A percentile compares a stretch with the other conserved stretches of the same genome.
Conservation (phyloP, 2,797 vertebrate genomes). For the Rhinogobio ventralis region DNA sequence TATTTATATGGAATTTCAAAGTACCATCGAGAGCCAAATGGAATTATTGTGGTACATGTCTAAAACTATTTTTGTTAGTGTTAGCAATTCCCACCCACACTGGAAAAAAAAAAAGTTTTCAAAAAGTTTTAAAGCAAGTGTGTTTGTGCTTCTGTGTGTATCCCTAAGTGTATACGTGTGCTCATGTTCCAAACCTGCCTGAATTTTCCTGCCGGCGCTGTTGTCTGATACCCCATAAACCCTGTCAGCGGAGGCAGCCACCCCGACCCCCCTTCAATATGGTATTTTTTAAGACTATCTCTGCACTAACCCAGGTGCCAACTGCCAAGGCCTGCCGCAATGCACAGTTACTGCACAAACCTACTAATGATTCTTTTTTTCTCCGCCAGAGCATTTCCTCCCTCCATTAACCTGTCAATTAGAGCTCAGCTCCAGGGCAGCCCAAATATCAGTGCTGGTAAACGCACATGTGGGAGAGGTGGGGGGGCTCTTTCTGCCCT, state of each 20-base stretch:
- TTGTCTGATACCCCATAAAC: slow-evolving; percentile 58
- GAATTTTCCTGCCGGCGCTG: slow-evolving; percentile 43
- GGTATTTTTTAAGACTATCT: slow-evolving; percentile 61
- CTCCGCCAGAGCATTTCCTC: slow-evolving; percentile 55
- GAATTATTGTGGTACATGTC: background rate
- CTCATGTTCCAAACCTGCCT: slow-evolving; percentile 30
- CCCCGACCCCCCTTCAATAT: slow-evolving; percentile 12
- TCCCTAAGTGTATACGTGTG: background rate
- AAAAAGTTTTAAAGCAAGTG: slow-evolving; percentile 39
- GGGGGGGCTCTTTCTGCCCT: slow-evolving; percentile 15
- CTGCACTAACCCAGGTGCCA: slow-evolving; percentile 62
- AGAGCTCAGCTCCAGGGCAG: slow-evolving; percentile 59
- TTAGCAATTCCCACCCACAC: background rate
- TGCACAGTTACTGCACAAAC: slow-evolving; percentile 58
- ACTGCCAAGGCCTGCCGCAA: slow-evolving; percentile 54
- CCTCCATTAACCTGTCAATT: slow-evolving; percentile 70
- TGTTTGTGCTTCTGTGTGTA: slow-evolving; percentile 32
- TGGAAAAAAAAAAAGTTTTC: slow-evolving; percentile 6
- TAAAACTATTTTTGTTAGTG: background rate
- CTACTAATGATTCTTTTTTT: slow-evolving; percentile 63
- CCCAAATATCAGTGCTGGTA: slow-evolving; percentile 34
- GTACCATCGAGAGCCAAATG: background rate
- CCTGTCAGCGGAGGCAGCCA: slow-evolving; percentile 56
- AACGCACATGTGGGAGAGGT: slow-evolving; percentile 27
- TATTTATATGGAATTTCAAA: background rate